These are phyloP conservation scores for Hippocampus zosterae DNA, from an alignment of 2,113 vertebrate species.

Conservation along the genomic window DNA sequence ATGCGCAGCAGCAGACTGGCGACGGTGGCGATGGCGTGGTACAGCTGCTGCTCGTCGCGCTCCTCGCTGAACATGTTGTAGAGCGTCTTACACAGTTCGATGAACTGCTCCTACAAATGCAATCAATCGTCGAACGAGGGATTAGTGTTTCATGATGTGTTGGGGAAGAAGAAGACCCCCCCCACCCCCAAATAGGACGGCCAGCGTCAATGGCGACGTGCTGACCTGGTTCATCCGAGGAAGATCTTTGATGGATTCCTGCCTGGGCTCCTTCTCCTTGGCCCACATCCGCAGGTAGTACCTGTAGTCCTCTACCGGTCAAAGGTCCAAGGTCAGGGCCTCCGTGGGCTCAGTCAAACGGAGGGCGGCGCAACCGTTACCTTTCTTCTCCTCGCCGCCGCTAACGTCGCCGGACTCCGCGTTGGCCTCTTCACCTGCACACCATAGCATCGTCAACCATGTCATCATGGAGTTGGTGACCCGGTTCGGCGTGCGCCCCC, in stretches of 20 bases:
- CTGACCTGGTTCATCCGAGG: slow-evolving; percentile 95
- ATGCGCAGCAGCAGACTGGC: slow-evolving; percentile 91
- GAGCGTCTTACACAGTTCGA: slow-evolving; percentile 94
- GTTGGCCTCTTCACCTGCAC: slow-evolving; percentile 68
- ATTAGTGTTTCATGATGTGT: too few species aligned
- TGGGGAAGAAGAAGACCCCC: too few species aligned
- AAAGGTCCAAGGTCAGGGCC: neutral
- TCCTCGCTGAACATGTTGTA: slow-evolving; percentile 99
- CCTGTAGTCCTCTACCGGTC: slow-evolving; percentile 80
- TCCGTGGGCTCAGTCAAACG: neutral
- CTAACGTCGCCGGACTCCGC: slow-evolving; percentile 36
- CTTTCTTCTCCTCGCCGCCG: slow-evolving; percentile 77
- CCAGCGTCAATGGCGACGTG: neutral
- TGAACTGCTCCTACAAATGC: slow-evolving; percentile 99
- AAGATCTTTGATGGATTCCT: slow-evolving; percentile 92
- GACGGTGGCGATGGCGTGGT: slow-evolving; percentile 94
- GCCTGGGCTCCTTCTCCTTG: slow-evolving; percentile 85
- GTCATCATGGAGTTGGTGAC: neutral
- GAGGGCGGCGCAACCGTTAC: slow-evolving; percentile 21
- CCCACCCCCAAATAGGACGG: too few species aligned
- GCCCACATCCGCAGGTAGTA: slow-evolving; percentile 95
- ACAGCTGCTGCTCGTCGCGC: slow-evolving; percentile 84
- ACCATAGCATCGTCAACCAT: neutral
- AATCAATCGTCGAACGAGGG: too few species aligned
- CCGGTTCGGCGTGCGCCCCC: too few species aligned